Conservation (phyloP, 2,888 invertebrate species). For the Catocala nupta region DNA sequence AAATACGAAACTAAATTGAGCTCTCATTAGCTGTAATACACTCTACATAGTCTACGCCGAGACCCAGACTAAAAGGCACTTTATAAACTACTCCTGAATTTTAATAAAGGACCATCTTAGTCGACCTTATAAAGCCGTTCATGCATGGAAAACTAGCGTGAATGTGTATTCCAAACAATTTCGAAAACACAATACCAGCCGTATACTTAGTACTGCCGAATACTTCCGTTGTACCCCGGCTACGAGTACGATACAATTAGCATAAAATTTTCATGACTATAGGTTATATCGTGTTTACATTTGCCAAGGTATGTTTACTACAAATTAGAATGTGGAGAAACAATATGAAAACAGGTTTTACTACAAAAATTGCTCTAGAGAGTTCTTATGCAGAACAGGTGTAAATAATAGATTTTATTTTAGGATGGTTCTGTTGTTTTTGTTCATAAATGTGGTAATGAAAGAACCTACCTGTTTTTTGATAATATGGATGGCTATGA, state of each 20-base stretch:
- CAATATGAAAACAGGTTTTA: neutral
- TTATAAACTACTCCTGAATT: conserved; percentile 17
- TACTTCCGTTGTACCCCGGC: neutral
- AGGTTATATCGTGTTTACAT: neutral
- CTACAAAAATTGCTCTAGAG: neutral
- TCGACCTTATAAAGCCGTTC: conserved; percentile 15
- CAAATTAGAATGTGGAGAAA: neutral
- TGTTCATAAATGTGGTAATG: no score
- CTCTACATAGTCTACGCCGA: neutral
- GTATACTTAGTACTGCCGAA: neutral
- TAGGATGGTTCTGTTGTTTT: no score
- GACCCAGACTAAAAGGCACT: neutral
- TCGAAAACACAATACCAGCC: conserved; percentile 8
- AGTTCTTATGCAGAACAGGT: no score
- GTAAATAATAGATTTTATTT: no score
- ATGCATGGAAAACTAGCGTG: conserved; percentile 25
- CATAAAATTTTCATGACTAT: conserved; percentile 3
- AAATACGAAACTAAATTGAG: no score
- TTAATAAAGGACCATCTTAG: conserved; percentile 11
- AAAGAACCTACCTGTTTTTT: no score
- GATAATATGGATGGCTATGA: no score
- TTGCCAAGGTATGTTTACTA: neutral
- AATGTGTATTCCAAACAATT: conserved; percentile 13
- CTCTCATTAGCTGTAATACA: neutral
- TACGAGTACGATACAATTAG: conserved; percentile 5